Base-by-base conservation (phyloP, 2,888 invertebrate genomes). In the Megalurothrips usitatus region DNA sequence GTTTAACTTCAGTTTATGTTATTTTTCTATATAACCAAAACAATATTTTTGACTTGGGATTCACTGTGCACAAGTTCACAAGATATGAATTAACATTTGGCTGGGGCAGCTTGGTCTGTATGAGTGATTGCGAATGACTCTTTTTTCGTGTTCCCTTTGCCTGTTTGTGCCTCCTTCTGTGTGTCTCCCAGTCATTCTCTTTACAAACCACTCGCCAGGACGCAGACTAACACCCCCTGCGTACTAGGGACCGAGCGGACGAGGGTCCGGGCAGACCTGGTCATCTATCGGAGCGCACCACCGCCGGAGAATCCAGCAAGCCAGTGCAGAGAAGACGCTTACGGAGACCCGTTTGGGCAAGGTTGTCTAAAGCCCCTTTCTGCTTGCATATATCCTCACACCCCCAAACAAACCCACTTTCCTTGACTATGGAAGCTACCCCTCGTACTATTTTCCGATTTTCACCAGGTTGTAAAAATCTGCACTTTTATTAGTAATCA, bases 271-370 rank as follows among this genome's bases (percentile, higher is more conserved):
- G 52, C 52, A 79, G 78, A 34, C 80, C 80, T 19, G 58, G 52
- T 47, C 80, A 68, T n/a, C 81, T 48, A 47, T 75, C 68, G 68
- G 68, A 75, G 68, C 68, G 68, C 68, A 75, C 85, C 87, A 87
- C 86, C 85, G 86, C 85, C 84, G 86, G 85, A 83, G 85, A 86
- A 87, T 88, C 88, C 87, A 90, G 92, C 84, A 89, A 91, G 84
- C 68, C 68, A 12, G 68, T 75, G 68, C 92, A 91, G 90, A 91
- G 90, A 89, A 91, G 94, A 88, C 92, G 93, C 86, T 92, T 94
- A 88, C 92, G 93, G 89, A 92, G 93, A 87, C 94, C 94, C 86
- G 92, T 93, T 88, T 94, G 94, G 94, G 92, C 94, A 89, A 91
- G 93, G 90, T 92, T 75, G 68, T 75, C 68, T 75, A 26, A 75